Conservation (phyloP, 1,140 invertebrate genomes). For the Danaus melanippus region DNA sequence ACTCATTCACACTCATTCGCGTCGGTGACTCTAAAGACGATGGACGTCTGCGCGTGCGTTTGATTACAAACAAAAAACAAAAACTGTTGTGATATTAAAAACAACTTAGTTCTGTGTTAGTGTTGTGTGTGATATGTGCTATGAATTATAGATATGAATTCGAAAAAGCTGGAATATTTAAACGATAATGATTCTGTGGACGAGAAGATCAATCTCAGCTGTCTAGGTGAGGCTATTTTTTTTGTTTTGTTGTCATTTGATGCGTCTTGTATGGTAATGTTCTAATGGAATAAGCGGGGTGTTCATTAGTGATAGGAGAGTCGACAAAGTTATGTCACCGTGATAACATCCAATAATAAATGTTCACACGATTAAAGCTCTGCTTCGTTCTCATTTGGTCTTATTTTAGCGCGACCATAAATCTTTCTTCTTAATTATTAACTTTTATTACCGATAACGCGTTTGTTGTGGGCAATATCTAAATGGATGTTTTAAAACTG, state of each 20-base stretch:
- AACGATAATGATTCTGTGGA: slow-evolving; percentile 60
- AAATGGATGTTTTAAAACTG: slow-evolving; percentile 4
- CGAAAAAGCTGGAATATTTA: slow-evolving; percentile 66
- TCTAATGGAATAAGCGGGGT: slow-evolving; percentile 10
- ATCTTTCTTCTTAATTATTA: slow-evolving; percentile 2
- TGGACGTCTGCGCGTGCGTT: slow-evolving; percentile 43
- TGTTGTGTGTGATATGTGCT: slow-evolving; percentile 16
- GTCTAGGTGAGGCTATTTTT: slow-evolving; percentile 55
- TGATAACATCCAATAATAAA: slow-evolving; percentile 19
- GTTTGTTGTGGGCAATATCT: slow-evolving; percentile 2
- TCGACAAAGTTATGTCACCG: slow-evolving; percentile 14
- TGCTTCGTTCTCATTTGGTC: slow-evolving; percentile 7
- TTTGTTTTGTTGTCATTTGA: slow-evolving; percentile 13
- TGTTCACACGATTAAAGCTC: slow-evolving; percentile 8
- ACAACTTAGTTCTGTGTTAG: slow-evolving; percentile 18
- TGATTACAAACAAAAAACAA: slow-evolving; percentile 32
- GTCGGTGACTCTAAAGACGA: slow-evolving; percentile 35
- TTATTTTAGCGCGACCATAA: slow-evolving; percentile 5
- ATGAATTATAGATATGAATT: slow-evolving; percentile 51
- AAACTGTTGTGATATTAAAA: slow-evolving; percentile 14
- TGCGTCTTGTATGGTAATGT: slow-evolving; percentile 11
- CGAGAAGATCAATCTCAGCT: slow-evolving; percentile 64
- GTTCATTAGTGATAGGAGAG: slow-evolving; percentile 19
- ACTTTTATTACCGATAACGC: neutral
- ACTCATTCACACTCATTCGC: slow-evolving; percentile 47